phyloP scores from a whole-genome alignment of 2,888 invertebrate species.

The Chrysina gloriosa region DNA sequence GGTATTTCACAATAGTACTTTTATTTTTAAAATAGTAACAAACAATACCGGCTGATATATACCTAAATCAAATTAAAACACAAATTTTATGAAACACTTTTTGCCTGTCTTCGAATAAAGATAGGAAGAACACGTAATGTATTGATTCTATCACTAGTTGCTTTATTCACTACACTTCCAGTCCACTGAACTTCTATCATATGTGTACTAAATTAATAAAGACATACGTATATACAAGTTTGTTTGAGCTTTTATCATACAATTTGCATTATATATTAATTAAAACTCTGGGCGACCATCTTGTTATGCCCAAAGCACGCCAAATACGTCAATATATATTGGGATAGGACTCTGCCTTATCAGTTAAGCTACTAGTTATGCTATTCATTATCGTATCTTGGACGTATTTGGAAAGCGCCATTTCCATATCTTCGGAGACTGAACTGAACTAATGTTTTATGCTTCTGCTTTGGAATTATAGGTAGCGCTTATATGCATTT shows the following conservation, averaged over 20 bases:
- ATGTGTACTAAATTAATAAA: too few relatives aligned
- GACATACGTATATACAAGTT: too few relatives aligned
- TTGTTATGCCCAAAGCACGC: slow-evolving; percentile 44
- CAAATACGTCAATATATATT: slow-evolving; percentile 42
- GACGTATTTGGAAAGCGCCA: too few relatives aligned
- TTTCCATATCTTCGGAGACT: too few relatives aligned
- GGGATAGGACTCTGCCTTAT: slow-evolving; percentile 35
- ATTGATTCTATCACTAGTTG: slow-evolving; percentile 34
- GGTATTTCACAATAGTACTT: slow-evolving; percentile 14
- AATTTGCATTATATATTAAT: too few relatives aligned
- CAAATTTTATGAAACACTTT: slow-evolving; percentile 29
- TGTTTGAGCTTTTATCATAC: too few relatives aligned
- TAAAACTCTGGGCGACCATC: slow-evolving; percentile 43
- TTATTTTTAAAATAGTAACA: slow-evolving; percentile 32
- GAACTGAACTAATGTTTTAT: too few relatives aligned
- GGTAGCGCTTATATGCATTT: too few relatives aligned
- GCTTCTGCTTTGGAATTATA: too few relatives aligned
- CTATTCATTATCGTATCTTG: too few relatives aligned
- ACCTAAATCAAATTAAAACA: slow-evolving; percentile 37
- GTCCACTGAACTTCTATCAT: slow-evolving; percentile 16
- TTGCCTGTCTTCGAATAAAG: slow-evolving; percentile 39
- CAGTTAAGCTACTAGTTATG: too few relatives aligned
- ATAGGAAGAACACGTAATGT: slow-evolving; percentile 32
- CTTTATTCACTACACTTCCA: slow-evolving; percentile 37
- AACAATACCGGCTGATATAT: slow-evolving; percentile 19